These are phyloP conservation scores for Rhadinocentrus ornatus DNA, from an alignment of 2,797 vertebrate genomes.

Conservation along the genomic window DNA sequence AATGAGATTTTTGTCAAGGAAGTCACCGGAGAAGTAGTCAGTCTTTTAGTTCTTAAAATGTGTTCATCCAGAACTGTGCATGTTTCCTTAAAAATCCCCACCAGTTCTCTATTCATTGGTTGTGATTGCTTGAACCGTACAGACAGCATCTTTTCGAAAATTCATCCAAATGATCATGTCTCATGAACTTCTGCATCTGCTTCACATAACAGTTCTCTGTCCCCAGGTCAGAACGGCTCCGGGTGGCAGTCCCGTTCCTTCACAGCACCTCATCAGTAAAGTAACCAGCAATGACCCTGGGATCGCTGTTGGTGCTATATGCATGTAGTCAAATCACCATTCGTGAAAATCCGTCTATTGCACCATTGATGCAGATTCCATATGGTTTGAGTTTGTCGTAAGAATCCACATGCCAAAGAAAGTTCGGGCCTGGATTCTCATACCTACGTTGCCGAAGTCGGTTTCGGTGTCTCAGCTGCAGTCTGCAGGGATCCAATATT, in stretches of 20 bases:
- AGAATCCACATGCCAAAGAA: neutral
- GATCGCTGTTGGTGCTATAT: conserved; percentile 41
- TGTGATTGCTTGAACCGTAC: neutral
- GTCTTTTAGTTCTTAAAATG: neutral
- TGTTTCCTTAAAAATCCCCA: neutral
- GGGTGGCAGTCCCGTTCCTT: conserved; percentile 7
- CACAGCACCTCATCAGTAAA: conserved; percentile 34
- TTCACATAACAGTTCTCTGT: neutral
- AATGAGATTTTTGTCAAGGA: no score
- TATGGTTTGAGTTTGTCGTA: conserved; percentile 22
- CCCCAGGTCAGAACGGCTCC: neutral
- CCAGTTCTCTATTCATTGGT: neutral
- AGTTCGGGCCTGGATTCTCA: neutral
- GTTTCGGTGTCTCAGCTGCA: neutral
- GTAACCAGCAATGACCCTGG: conserved; percentile 28
- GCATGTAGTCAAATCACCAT: conserved; percentile 41
- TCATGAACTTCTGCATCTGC: neutral
- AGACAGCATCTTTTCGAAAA: neutral
- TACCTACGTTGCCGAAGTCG: neutral
- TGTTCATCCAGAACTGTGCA: neutral
- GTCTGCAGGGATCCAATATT: neutral
- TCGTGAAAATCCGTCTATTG: conserved; percentile 22
- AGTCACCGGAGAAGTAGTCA: neutral
- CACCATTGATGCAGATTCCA: conserved; percentile 32
- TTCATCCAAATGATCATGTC: neutral